These are phyloP conservation scores for Dendropsophus ebraccatus DNA, from an alignment of 2,113 vertebrate species.

Conservation along the genomic window DNA sequence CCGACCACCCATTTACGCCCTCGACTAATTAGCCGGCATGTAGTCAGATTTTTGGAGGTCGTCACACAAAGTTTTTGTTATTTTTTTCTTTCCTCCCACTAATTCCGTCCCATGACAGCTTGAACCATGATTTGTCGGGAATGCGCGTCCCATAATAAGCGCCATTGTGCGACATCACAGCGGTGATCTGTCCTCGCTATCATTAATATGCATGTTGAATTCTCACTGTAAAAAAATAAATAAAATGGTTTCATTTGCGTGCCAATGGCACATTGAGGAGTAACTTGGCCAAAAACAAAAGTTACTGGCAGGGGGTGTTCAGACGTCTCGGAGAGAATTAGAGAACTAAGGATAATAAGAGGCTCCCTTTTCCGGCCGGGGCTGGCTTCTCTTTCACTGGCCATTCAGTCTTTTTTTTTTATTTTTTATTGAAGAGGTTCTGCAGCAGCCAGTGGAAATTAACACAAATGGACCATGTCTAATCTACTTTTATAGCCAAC, in stretches of 20 bases:
- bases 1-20: not conserved
- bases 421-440: constrained; percentile 11
- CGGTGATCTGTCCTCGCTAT: constrained; percentile 6
- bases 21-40: not conserved
- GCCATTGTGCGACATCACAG: constrained; percentile 19
- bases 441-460: not conserved
- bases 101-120: not conserved
- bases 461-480: not conserved
- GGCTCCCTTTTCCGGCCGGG: constrained; percentile 2
- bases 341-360: constrained; percentile 22
- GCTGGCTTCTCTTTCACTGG: not conserved
- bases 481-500: not conserved
- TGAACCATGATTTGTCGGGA: not conserved
- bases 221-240: constrained; percentile 41
- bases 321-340: not conserved
- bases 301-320: constrained; percentile 29
- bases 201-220: constrained; percentile 37
- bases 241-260: constrained; percentile 44
- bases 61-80: not conserved
- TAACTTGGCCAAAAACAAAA: constrained; percentile 43
- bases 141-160: not conserved
- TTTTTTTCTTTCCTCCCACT: not conserved
- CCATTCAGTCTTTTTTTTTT: not conserved
- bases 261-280: constrained; percentile 34
- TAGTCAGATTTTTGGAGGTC: not conserved